Percentiles rank a stretch among this genome's conserved stretches.
These are phyloP conservation scores for Anastatus disparis DNA, from an alignment of 1,140 invertebrate genomes.

Conservation along the genomic window DNA sequence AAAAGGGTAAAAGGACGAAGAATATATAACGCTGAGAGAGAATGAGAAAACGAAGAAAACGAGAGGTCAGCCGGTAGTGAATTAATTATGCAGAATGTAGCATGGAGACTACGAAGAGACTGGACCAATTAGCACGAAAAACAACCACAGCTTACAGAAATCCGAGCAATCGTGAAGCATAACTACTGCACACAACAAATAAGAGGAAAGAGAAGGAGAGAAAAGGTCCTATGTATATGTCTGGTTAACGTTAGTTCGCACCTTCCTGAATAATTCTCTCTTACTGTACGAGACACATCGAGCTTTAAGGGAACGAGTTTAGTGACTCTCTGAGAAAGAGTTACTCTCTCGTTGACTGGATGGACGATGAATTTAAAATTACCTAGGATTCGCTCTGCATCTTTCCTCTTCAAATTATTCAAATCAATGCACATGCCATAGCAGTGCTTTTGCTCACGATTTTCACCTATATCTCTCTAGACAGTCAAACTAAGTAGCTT, in stretches of 20 bases:
- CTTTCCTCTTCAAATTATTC: conserved; percentile 8
- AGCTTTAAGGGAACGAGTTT: neutral
- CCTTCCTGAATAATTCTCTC: conserved; percentile 32
- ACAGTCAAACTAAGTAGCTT: neutral
- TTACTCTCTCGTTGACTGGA: neutral
- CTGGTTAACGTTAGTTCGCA: conserved; percentile 8
- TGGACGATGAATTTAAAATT: conserved; percentile 34
- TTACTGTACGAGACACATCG: neutral
- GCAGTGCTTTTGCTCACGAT: neutral
- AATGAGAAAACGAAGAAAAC: neutral
- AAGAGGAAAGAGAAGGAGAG: neutral
- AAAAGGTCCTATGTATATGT: too few relatives aligned
- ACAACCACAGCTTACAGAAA: conserved; percentile 50
- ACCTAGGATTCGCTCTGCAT: neutral
- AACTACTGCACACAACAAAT: conserved; percentile 3
- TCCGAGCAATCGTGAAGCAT: conserved; percentile 36
- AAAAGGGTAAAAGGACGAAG: neutral
- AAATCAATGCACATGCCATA: neutral
- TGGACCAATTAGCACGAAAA: conserved; percentile 59
- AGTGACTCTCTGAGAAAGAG: neutral
- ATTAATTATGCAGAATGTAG: conserved; percentile 60
- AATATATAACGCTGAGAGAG: neutral
- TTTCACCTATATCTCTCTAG: neutral
- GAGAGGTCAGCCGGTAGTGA: conserved; percentile 52
- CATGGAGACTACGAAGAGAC: conserved; percentile 22